Percentiles rank a stretch among this genome's conserved stretches.
phyloP scores from a whole-genome alignment of 2,888 invertebrate species.

The Drosophila ochracea region DNA sequence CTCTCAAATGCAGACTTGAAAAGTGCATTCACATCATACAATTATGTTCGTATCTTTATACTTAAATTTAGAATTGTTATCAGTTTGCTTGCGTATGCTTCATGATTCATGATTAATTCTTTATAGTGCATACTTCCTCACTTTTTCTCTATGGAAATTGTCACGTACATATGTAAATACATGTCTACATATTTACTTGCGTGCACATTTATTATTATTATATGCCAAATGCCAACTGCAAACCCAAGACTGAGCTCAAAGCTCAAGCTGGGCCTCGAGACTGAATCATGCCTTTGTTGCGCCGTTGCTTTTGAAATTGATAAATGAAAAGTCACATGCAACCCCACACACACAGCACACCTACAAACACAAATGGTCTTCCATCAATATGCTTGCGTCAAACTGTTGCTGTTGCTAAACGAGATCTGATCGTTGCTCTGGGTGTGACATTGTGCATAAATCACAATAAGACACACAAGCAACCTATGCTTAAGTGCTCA shows the following conservation, averaged over 20 bases:
- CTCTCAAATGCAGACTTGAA: slow-evolving; percentile 13
- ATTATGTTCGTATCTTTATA: neutral
- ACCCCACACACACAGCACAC: slow-evolving; percentile 5
- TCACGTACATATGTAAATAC: slow-evolving; percentile 33
- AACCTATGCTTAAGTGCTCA: slow-evolving; percentile 9
- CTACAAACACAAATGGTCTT: neutral
- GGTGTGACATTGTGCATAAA: slow-evolving; percentile 51
- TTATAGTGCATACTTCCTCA: slow-evolving; percentile 21
- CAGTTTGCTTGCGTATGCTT: slow-evolving; percentile 20
- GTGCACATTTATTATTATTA: neutral
- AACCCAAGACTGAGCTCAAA: slow-evolving; percentile 19
- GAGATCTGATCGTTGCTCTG: slow-evolving; percentile 26
- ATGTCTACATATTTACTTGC: neutral
- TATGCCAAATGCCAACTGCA: slow-evolving; percentile 37
- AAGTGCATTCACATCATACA: slow-evolving; percentile 1
- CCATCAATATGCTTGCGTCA: slow-evolving; percentile 53
- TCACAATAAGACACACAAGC: slow-evolving; percentile 36
- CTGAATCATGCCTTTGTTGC: slow-evolving; percentile 65
- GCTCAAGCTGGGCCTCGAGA: slow-evolving; percentile 26
- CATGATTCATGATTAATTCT: slow-evolving; percentile 31
- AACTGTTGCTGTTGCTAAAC: slow-evolving; percentile 18
- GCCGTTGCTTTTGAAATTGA: slow-evolving; percentile 54
- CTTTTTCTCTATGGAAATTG: slow-evolving; percentile 21
- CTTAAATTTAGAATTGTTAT: slow-evolving; percentile 13
- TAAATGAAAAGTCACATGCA: slow-evolving; percentile 54